Percentiles rank a stretch among this genome's conserved stretches.
phyloP scores from a whole-genome alignment of 2,888 invertebrate species.

The Rhagium mordax region DNA sequence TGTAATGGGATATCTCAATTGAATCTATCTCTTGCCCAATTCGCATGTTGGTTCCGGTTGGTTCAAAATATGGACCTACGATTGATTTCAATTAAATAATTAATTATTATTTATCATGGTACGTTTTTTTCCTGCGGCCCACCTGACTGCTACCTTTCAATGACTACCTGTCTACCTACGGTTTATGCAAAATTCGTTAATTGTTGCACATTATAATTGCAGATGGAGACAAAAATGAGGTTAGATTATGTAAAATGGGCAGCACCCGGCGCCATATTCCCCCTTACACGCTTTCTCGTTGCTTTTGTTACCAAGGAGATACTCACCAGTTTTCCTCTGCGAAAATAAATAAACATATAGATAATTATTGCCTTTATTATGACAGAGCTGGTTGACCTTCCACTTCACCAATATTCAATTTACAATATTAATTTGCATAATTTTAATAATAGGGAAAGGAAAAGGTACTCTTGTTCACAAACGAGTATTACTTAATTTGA shows the following conservation, averaged over 20 bases:
- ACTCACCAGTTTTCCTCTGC: no score
- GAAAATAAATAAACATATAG: no score
- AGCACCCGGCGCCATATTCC: background rate
- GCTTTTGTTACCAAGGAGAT: background rate
- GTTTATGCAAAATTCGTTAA: background rate
- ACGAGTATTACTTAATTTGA: no score
- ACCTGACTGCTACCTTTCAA: slow-evolving; percentile 5
- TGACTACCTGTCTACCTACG: slow-evolving; percentile 4
- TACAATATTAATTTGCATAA: no score
- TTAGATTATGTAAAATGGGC: slow-evolving; percentile 1
- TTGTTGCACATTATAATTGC: slow-evolving; percentile 4
- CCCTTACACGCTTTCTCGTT: background rate
- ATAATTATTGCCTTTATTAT: no score
- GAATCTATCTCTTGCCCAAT: slow-evolving; percentile 18
- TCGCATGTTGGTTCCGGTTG: slow-evolving; percentile 6
- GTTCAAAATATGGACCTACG: slow-evolving; percentile 13
- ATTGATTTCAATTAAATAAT: slow-evolving; percentile 21
- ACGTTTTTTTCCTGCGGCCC: slow-evolving; percentile 1
- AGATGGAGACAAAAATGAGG: slow-evolving; percentile 1
- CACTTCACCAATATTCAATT: no score
- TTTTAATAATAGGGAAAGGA: no score
- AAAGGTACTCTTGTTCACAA: no score
- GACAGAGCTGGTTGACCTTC: no score
- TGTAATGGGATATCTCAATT: slow-evolving; percentile 23
- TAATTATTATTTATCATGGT: slow-evolving; percentile 21